phyloP scores from a whole-genome alignment of 1,140 invertebrate species.

The Lasioglossum baleicum region DNA sequence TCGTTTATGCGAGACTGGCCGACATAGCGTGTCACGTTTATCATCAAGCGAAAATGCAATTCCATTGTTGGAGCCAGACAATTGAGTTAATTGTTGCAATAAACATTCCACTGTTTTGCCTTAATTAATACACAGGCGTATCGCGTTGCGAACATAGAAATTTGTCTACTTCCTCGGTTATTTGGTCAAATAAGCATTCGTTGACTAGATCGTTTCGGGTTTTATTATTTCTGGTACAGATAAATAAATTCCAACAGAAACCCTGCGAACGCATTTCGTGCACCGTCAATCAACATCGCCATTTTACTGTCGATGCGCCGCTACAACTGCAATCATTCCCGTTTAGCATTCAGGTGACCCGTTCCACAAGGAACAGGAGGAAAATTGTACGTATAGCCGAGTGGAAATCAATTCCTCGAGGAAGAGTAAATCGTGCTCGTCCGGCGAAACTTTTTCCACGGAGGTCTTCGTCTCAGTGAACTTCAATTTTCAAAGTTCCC shows the following conservation, averaged over 20 bases:
- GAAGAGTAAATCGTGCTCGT: neutral
- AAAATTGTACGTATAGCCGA: neutral
- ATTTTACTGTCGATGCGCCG: constrained; percentile 22
- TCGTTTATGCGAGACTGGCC: neutral
- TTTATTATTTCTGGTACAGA: neutral
- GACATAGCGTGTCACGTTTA: too few species aligned
- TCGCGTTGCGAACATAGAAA: neutral
- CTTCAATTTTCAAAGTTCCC: neutral
- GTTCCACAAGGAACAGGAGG: neutral
- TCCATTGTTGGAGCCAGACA: neutral
- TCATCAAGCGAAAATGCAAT: neutral
- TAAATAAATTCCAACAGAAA: constrained; percentile 2
- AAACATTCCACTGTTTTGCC: neutral
- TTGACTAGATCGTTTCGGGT: neutral
- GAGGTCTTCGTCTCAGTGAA: neutral
- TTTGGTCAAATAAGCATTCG: neutral
- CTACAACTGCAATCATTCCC: constrained; percentile 26
- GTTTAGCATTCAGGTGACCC: neutral
- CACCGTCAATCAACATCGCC: constrained; percentile 15
- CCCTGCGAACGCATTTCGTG: neutral
- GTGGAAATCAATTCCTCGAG: neutral
- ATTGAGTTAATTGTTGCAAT: constrained; percentile 16
- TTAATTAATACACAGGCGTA: neutral
- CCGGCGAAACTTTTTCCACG: neutral
- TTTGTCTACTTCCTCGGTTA: neutral